phyloP scores from a whole-genome alignment of 2,113 vertebrate genomes.

The Mionectes macconnelli region DNA sequence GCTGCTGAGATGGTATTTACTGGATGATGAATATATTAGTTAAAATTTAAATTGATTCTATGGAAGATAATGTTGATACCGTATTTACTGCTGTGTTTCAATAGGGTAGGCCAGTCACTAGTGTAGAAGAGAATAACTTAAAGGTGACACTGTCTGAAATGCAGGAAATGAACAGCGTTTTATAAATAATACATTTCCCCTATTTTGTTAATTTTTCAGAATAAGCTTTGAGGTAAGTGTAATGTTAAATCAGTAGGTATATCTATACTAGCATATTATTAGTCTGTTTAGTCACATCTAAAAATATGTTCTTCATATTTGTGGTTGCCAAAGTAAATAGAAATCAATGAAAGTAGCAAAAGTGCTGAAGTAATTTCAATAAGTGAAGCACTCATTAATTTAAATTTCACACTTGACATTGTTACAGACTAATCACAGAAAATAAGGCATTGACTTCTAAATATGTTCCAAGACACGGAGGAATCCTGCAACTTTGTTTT shows the following conservation, averaged over 20 bases:
- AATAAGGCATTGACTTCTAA: constrained; percentile 69
- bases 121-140: constrained; percentile 21
- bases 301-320: constrained; percentile 67
- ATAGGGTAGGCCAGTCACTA: constrained; percentile 46
- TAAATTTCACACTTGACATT: constrained; percentile 76
- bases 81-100: constrained; percentile 60
- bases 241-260: constrained; percentile 37
- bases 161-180: constrained; percentile 31
- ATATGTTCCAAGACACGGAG: constrained; percentile 29
- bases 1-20: constrained; percentile 12
- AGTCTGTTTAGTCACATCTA: constrained; percentile 59
- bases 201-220: constrained; percentile 65
- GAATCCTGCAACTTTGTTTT: constrained; percentile 59
- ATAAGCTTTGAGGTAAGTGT: constrained; percentile 37
- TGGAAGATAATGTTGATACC: constrained; percentile 42
- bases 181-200: constrained; percentile 66
- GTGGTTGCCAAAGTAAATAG: constrained; percentile 74
- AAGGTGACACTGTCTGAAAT: constrained; percentile 50
- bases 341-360: constrained; percentile 74
- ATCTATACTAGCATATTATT: constrained; percentile 34
- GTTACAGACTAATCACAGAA: constrained; percentile 62
- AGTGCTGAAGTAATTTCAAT: constrained; percentile 77
- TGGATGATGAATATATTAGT: constrained; percentile 56
- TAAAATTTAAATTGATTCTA: constrained; percentile 59
- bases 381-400: constrained; percentile 73